Evolutionary conservation across 2,797 vertebrate species (phyloP).

Genomic region (Hybognathus amarus): DNA sequence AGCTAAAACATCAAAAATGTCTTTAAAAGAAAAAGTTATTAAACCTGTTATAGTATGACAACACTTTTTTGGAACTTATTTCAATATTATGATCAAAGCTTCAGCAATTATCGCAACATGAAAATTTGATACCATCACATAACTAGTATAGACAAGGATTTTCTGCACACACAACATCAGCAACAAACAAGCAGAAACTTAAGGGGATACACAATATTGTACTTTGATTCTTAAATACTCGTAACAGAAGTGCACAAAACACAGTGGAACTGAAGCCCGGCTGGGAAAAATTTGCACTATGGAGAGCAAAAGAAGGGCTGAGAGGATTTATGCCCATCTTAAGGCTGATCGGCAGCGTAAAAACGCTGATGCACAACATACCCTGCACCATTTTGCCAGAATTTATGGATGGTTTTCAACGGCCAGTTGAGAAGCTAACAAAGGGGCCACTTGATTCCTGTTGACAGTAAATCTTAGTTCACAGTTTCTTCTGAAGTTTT

Average conservation of each 20-base stretch:
- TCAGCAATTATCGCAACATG: no score
- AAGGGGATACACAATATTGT: not conserved
- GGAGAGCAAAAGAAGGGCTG: not conserved
- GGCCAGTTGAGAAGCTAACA: constrained; percentile 57
- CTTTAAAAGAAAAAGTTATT: no score
- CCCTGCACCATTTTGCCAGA: constrained; percentile 57
- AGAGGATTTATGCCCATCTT: constrained; percentile 64
- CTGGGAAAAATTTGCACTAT: constrained; percentile 58
- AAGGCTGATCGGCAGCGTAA: constrained; percentile 57
- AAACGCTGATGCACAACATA: constrained; percentile 66
- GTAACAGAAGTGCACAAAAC: not conserved
- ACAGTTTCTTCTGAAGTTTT: constrained; percentile 51
- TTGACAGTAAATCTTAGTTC: constrained; percentile 53
- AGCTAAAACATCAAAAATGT: no score
- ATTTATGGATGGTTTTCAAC: constrained; percentile 58
- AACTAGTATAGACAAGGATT: no score
- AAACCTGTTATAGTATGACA: no score
- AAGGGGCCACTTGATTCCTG: constrained; percentile 57
- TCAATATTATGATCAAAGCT: no score
- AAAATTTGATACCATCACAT: no score
- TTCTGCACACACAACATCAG: not conserved
- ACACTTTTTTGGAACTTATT: no score
- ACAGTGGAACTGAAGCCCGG: constrained; percentile 41
- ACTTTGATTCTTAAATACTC: constrained; percentile 30
- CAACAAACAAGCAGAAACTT: not conserved